phyloP scores from a whole-genome alignment of 2,113 vertebrate genomes.

The Ascaphus truei region DNA sequence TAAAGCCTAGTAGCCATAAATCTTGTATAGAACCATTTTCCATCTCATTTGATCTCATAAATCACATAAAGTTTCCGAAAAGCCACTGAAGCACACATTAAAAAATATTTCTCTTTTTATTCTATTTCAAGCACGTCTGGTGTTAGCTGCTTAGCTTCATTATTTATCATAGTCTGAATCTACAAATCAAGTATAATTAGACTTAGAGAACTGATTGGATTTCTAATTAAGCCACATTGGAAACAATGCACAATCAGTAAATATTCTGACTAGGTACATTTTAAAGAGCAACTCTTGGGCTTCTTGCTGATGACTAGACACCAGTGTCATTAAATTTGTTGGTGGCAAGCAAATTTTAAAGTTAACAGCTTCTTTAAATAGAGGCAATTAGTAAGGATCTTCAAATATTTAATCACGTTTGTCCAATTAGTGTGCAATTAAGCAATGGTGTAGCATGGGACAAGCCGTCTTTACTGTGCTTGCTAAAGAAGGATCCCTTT shows the following conservation, averaged over 20 bases:
- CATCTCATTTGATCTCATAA: constrained; percentile 51
- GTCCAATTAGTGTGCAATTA: constrained; percentile 99
- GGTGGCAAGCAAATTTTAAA: constrained; percentile 92
- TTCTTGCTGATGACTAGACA: constrained; percentile 85
- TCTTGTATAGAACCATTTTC: constrained; percentile 41
- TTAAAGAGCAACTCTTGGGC: constrained; percentile 85
- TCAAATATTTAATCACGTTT: constrained; percentile 99
- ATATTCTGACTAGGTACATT: constrained; percentile 85
- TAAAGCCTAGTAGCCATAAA: constrained; percentile 52
- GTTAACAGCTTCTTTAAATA: constrained; percentile 91
- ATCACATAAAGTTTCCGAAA: constrained; percentile 59
- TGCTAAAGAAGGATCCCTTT: constrained; percentile 80
- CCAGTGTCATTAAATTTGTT: constrained; percentile 86
- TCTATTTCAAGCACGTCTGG: constrained; percentile 78
- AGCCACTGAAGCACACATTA: constrained; percentile 61
- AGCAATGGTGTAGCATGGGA: constrained; percentile 89
- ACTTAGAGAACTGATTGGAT: constrained; percentile 83
- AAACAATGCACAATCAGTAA: constrained; percentile 84
- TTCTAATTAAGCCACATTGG: constrained; percentile 85
- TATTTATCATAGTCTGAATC: constrained; percentile 81
- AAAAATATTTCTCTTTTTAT: constrained; percentile 73
- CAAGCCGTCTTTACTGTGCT: constrained; percentile 84
- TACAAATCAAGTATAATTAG: constrained; percentile 86
- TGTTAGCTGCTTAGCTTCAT: constrained; percentile 74
- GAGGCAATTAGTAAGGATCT: constrained; percentile 97